phyloP scores from a whole-genome alignment of 2,888 invertebrate genomes.

The Trichopoda pennipes region DNA sequence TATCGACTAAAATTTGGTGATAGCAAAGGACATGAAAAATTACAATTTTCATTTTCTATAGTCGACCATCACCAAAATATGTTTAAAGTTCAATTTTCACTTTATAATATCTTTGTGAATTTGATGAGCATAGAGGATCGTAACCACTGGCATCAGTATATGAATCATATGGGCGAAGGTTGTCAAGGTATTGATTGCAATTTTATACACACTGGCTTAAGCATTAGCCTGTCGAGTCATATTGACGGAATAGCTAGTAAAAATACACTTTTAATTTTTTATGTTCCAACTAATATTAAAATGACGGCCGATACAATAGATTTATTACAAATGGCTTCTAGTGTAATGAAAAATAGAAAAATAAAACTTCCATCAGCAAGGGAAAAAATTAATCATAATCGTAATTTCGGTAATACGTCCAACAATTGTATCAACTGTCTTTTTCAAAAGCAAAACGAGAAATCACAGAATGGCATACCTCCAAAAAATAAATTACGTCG shows the following conservation, averaged over 20 bases:
- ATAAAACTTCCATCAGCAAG: not conserved
- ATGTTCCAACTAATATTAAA: constrained; percentile 38
- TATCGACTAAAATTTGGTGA: constrained; percentile 22
- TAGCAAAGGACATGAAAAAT: constrained; percentile 38
- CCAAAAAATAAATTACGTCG: constrained; percentile 1
- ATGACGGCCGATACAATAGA: constrained; percentile 35
- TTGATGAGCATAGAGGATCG: constrained; percentile 35
- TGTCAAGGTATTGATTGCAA: constrained; percentile 41
- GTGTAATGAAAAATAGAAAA: constrained; percentile 33
- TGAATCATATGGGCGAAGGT: constrained; percentile 31
- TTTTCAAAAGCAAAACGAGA: not conserved
- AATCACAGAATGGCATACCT: not conserved
- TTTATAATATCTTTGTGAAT: constrained; percentile 40
- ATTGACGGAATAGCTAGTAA: constrained; percentile 10
- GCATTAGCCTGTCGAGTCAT: constrained; percentile 31
- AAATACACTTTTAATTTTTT: constrained; percentile 28
- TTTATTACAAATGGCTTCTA: constrained; percentile 47
- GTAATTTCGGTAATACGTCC: not conserved
- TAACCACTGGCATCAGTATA: not conserved
- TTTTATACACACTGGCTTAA: constrained; percentile 43
- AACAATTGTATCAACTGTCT: not conserved
- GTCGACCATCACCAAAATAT: constrained; percentile 43
- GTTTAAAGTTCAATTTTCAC: constrained; percentile 41
- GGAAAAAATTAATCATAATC: not conserved
- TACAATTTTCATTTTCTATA: constrained; percentile 46